phyloP scores from a whole-genome alignment of 1,140 invertebrate species.

The Macrobrachium nipponense region DNA sequence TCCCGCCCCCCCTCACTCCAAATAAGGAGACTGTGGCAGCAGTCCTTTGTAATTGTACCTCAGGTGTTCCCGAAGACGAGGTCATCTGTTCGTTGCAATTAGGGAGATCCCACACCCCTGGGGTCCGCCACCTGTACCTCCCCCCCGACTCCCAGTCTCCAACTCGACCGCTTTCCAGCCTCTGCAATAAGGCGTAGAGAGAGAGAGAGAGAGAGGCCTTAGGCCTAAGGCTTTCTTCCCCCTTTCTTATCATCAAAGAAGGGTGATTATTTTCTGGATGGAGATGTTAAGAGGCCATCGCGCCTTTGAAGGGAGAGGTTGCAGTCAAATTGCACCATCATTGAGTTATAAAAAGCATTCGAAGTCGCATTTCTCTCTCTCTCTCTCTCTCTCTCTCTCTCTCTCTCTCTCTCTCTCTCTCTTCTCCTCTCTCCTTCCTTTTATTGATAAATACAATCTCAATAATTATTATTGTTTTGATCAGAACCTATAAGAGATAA shows the following conservation, averaged over 20 bases:
- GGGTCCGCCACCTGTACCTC: not conserved
- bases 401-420: slow-evolving; percentile 7
- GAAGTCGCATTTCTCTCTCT: not conserved
- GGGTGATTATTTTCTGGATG: slow-evolving; percentile 1
- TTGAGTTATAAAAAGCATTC: no score
- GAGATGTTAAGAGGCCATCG: not conserved
- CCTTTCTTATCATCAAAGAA: not conserved
- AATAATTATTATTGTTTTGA: not conserved
- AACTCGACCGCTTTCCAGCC: not conserved
- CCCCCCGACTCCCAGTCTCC: not conserved
- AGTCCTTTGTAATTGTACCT: no score
- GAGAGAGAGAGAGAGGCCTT: not conserved
- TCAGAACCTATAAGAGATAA: not conserved
- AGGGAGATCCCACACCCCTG: no score
- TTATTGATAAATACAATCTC: not conserved
- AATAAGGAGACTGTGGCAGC: no score
- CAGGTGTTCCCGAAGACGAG: no score
- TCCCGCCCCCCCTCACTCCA: no score
- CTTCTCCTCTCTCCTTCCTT: not conserved
- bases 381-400: slow-evolving; percentile 4
- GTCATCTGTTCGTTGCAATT: no score
- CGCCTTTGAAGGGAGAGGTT: not conserved
- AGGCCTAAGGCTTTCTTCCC: no score
- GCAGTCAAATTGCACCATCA: not conserved
- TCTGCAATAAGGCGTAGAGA: not conserved